Base-by-base conservation (phyloP, 2,113 vertebrate species). In the Chaenocephalus aceratus region DNA sequence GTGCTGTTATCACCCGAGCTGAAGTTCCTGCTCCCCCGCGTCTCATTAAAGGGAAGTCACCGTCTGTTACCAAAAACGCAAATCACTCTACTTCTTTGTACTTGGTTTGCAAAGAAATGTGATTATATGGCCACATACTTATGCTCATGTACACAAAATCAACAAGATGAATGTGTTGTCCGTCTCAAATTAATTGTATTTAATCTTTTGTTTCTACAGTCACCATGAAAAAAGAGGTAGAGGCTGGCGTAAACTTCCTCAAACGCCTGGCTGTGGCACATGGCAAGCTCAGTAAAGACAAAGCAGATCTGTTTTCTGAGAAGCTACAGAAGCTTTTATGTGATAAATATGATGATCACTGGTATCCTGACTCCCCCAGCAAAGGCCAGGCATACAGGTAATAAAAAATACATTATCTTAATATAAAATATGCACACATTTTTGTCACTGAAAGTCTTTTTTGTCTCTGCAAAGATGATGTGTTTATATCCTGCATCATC, bases 341-440 rank as follows among this genome's bases (percentile, higher is more conserved):
- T 80, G 95, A 96, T 0, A 97, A 96, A 70, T 99, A 97, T 48
- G 90, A 94, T n/a, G 90, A 89, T 2, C 98, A 99, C 83, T 99
- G 98, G 98, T 97, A 99, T 79, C 93, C 92, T 0, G 95, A 95
- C 9, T 93, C 88, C 0, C 98, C 98, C 14, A 94, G 92, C 79
- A 96, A 94, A 86, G 98, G 98, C 16, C 97, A 99, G 75, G 98
- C 95, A 0, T 99, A 96, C 93, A 97, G 98, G 98, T 99, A 92
- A 56, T 18, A 23, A 41, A 18, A 3, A 11, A 2, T 44, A 30
- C 7, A 41, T 41, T 41, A 41, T 41, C 36, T 7, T 41, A 41
- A 41, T 41, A 41, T 41, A 7, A 57, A 49, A 52, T 46, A 8
- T 11, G 57, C 61, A 36, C 10, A n/a, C 6, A 41, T 41, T 7